Evolutionary conservation across 2,113 vertebrate species (phyloP), one percentile per base, ranked within the genome.

Genomic region (Lathamus discolor): DNA sequence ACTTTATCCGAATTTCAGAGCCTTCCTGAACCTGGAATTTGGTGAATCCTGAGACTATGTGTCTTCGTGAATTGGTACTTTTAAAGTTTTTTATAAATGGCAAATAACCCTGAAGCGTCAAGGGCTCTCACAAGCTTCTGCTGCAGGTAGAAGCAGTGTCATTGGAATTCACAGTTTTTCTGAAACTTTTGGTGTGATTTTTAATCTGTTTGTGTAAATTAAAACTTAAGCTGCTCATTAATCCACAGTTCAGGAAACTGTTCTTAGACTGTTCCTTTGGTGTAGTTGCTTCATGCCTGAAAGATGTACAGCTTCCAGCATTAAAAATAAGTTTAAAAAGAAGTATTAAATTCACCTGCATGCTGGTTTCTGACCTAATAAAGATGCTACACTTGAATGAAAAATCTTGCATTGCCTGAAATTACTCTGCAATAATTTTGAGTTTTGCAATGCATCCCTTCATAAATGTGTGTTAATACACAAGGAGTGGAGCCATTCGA

Each of bases 291-390:
- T 89, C 22, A 11, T 7, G 10, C 37, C 78, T 91, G 70, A 37
- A 76, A 91, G 51, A 52, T 29, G 3, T 84, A 44, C 7, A 29
- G 14, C 69, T 77, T 87, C 59, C 39, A 69, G 57, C 43, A 57
- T 46, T 90, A 87, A 73, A 70, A 91, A 46, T 73, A 68, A 64
- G 20, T 67, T 86, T 59, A 2, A 27, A 74, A 78, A 78, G 7
- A 51, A 86, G 72, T 72, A 61, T 66, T 86, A 25, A 89, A 78
- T 84, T 91, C 29, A 67, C 17, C 39, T 62, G 11, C 72, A 13
- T 63, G 28, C 70, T 82, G 64, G 7, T 90, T 85, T 91, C 59
- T 92, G 84, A 94, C 84, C 74, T 87, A 89, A 72, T 86, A 92
- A 72, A 62, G 68, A 76, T 64, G 43, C 9, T 76, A 35, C 64